Evolutionary conservation across 2,797 vertebrate genomes (phyloP), one percentile per base, ranked within the genome.

Genomic region (Pipistrellus kuhlii): DNA sequence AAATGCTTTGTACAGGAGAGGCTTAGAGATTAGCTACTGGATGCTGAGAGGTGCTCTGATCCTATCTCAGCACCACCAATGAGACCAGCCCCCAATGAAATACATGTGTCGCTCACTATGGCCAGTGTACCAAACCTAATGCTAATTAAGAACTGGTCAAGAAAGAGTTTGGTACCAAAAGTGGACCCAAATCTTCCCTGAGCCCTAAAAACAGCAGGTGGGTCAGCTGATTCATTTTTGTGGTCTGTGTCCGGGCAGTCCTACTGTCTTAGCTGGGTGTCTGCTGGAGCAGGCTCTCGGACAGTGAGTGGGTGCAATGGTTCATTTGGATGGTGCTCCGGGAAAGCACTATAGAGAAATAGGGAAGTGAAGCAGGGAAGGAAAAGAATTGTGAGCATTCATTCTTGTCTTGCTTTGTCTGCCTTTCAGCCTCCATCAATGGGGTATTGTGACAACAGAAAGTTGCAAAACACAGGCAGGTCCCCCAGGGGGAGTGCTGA

Each of bases 21-120:
- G 72, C 95, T 83, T 46, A 44, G 55, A 23, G 51, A 96, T 92
- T 95, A 85, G 96, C 94, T 94, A 72, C 92, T 89, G 59, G 95
- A 41, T n/a, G 91, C 96, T 84, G 93, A 21, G 91, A 94, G 88
- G 69, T 41, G 41, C 48, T 20, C 94, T 38, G 94, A 97, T 94
- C 96, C 95, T 84, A 73, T 44, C 72, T 85, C 91, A 73, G 93
- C 93, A 88, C 32, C 44, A 5, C 88, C 85, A 68, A 83, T 68
- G 87, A 96, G 90, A 94, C 77, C 17, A 17, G 93, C 93, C 76
- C 41, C 35, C 55, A 11, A 6, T 55, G 92, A 73, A 80, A 95
- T 76, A 90, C 15, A 83, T 96, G 95, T 95, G 91, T 96, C 93
- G 83, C 15, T 77, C 91, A 25, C 82, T 93, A 89, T 53, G 78